Evolutionary conservation across 2,888 invertebrate species (phyloP).

Genomic region (Apamea anceps): DNA sequence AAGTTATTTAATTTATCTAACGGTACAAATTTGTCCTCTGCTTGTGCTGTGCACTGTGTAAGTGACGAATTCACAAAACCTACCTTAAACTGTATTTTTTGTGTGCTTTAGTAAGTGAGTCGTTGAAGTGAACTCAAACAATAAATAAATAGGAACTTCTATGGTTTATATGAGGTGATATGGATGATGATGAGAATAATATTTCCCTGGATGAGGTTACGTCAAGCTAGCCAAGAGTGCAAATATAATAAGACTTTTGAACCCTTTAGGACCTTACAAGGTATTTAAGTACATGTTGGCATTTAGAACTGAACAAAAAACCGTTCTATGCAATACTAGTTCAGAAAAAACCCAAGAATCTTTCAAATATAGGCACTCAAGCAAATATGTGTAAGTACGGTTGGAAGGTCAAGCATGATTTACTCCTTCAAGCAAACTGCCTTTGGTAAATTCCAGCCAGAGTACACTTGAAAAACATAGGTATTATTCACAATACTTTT

Average conservation of each 20-base stretch:
- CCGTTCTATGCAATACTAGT: not conserved
- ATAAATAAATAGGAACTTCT: not conserved
- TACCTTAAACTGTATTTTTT: not conserved
- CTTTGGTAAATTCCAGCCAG: not conserved
- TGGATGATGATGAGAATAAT: not conserved
- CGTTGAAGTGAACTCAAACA: not conserved
- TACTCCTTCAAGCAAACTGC: not conserved
- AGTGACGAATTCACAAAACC: not conserved
- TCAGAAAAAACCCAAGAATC: not conserved
- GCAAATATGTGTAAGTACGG: not conserved
- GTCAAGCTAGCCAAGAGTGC: too few species aligned
- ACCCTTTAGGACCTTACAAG: not conserved
- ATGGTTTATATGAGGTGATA: not conserved
- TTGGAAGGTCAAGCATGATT: not conserved
- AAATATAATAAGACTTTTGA: not conserved
- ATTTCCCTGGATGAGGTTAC: too few species aligned
- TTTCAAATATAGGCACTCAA: not conserved
- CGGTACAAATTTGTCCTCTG: not conserved
- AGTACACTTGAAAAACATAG: not conserved
- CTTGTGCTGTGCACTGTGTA: not conserved
- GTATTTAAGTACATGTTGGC: not conserved
- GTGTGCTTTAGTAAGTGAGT: not conserved
- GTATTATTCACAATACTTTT: not conserved
- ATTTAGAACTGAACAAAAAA: not conserved
- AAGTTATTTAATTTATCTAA: too few species aligned